Base-by-base conservation (phyloP, 2,888 invertebrate species). In the Caenorhabditis virilis region DNA sequence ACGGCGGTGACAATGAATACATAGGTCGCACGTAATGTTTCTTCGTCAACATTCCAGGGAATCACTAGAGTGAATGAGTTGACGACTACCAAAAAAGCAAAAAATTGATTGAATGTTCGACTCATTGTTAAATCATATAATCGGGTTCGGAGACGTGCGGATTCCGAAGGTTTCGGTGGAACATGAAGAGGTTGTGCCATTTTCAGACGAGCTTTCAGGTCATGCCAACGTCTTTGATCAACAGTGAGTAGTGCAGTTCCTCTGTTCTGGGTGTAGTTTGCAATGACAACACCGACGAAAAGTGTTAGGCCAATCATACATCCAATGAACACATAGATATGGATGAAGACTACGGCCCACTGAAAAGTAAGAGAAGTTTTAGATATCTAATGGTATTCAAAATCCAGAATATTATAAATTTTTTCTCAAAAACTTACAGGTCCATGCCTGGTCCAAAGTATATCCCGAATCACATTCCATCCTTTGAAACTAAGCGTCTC, bases 301-400 rank as follows among this genome's bases (percentile, higher is more conserved):
- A 99, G 85, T 0, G 98, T 99, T 57, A 99, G 86, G 2, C 98
- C 98, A 84, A 99, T 99, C 97, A 99, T 97, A 84, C 97, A 98
- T 36, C 98, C 98, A 85, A 98, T 88, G 85, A 99, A 99, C 77
- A 99, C 98, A 84, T 97, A 99, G 61, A 99, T 91, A 84, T 99
- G 98, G 72, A 99, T 97, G 85, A 97, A 99, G 75, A 98, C 91
- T 0, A 95, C 95, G 83, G 83, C 80, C 83, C 83, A 83, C 76
- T 78, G 49, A 62, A 72, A 58, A 41, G n/a, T 6, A 50, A 15
- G 25, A 38, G 22, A 9, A 11, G 35, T 33, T 33, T 41, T 18
- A 9, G 16, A 18, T 13, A 33, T 33, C 11, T 33, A 33, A 33
- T 41, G 41, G 9, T 9, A 33, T 15, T 33, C 35, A n/a, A n/a